These are phyloP conservation scores for Leptinotarsa defecta DNA, from an alignment of 1,140 invertebrate genomes.

Conservation along the genomic window DNA sequence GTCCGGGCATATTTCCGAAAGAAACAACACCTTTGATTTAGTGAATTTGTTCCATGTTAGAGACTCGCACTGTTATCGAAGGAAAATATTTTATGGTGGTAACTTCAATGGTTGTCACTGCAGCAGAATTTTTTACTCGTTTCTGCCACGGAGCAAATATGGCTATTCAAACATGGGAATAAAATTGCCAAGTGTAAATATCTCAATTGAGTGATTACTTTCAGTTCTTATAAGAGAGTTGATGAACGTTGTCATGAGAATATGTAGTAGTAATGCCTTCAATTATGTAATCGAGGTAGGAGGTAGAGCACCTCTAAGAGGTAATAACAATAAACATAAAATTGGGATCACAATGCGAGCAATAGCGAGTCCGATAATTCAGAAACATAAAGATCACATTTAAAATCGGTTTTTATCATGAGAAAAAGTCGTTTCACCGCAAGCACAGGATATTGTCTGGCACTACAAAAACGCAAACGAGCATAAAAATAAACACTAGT, in stretches of 20 bases:
- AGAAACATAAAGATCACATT: slow-evolving; percentile 21
- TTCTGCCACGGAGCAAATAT: too few species aligned
- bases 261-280: background rate
- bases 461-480: slow-evolving; percentile 31
- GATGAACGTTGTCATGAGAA: background rate
- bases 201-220: too few species aligned
- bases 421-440: slow-evolving; percentile 23
- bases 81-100: too few species aligned
- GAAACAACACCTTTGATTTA: too few species aligned
- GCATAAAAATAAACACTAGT: slow-evolving; percentile 26
- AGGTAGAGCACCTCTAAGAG: slow-evolving; percentile 23
- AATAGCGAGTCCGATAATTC: slow-evolving; percentile 2
- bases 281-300: slow-evolving; percentile 25
- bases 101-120: too few species aligned
- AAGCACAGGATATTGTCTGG: slow-evolving; percentile 34
- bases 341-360: slow-evolving; percentile 22
- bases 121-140: too few species aligned
- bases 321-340: slow-evolving; percentile 30
- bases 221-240: too few species aligned
- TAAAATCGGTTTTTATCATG: slow-evolving; percentile 27
- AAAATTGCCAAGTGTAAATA: too few species aligned
- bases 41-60: too few species aligned
- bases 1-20: too few species aligned
- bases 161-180: too few species aligned
- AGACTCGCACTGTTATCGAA: too few species aligned